Conservation (phyloP, 2,797 vertebrate genomes). For the Momotus momota region DNA sequence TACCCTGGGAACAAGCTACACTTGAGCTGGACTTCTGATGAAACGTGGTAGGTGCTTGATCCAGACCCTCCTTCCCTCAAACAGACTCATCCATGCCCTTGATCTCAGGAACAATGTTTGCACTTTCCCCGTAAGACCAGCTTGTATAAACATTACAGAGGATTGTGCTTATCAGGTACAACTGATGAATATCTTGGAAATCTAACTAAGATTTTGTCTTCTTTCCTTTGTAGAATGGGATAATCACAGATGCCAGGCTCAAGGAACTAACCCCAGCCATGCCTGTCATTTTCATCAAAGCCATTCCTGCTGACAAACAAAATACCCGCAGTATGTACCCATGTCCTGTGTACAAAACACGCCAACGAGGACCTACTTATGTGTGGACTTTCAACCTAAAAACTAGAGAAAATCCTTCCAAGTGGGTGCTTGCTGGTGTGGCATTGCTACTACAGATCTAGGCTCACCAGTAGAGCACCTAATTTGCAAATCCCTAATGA, state of each 20-base stretch:
- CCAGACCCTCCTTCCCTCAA: not conserved
- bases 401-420: conserved; percentile 90
- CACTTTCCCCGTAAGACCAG: not conserved
- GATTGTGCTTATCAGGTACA: rapidly evolving
- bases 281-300: conserved; percentile 91
- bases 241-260: conserved; percentile 87
- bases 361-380: conserved; percentile 90
- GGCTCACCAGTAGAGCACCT: not conserved
- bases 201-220: not conserved
- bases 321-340: conserved; percentile 84
- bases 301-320: conserved; percentile 88
- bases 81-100: not conserved
- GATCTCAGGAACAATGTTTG: not conserved
- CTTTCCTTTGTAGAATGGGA: conserved; percentile 79
- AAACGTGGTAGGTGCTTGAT: not conserved
- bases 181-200: not conserved
- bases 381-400: conserved; percentile 96
- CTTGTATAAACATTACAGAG: not conserved
- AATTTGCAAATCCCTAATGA: rapidly evolving
- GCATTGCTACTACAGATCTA: conserved; percentile 91
- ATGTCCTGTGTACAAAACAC: conserved; percentile 93
- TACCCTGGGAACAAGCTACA: rapidly evolving
- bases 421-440: conserved; percentile 93
- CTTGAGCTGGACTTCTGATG: not conserved
- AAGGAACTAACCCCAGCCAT: conserved; percentile 90